Evolutionary conservation across 2,888 invertebrate genomes (phyloP), one percentile per base, ranked within the genome.

Genomic region (Tridacna gigas): DNA sequence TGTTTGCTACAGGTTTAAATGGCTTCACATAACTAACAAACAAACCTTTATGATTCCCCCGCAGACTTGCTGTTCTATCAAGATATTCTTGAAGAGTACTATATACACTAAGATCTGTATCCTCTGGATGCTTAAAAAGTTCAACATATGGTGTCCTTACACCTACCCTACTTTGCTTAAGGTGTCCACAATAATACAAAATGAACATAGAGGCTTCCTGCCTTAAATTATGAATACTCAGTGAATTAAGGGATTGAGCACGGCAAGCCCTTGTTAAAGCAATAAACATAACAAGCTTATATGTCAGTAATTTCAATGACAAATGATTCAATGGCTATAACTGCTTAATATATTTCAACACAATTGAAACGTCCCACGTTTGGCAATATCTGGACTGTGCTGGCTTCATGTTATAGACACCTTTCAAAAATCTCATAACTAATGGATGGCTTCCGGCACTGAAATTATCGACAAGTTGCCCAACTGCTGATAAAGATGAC

Each of bases 381-480:
- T 78, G 48, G 0, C 18, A 22, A 60, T 80, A 80, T 67, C 67
- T 37, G 48, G 77, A 79, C 15, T 11, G 20, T 51, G 82, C 37
- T 25, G 83, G 80, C 22, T 74, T 66, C 25, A 79, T 28, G 74
- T 83, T 81, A 74, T 60, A 85, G n/a, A 88, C 80, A 28, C 88
- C n/a, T 66, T 73, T 88, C 77, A 88, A 45, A 83, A 82, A 86
- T 45, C 82, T 56, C 45, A 83, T 69, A 9, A 88, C 81, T n/a
- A 81, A 26, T 28, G 82, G 83, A 80, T 86, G 83, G 45, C 45
- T 28, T 13, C 83, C 83, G 60, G 80, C 69, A n/a, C 63, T 13
- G 77, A 74, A 66, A 51, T 78, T 75, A 60, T 78, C 66, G 67
- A n/a, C 9, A 76, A 25, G 47, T 15, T 76, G n/a, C 25, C 82